Evolutionary conservation across 2,113 vertebrate species (phyloP).

Genomic region (Grantiella picta): DNA sequence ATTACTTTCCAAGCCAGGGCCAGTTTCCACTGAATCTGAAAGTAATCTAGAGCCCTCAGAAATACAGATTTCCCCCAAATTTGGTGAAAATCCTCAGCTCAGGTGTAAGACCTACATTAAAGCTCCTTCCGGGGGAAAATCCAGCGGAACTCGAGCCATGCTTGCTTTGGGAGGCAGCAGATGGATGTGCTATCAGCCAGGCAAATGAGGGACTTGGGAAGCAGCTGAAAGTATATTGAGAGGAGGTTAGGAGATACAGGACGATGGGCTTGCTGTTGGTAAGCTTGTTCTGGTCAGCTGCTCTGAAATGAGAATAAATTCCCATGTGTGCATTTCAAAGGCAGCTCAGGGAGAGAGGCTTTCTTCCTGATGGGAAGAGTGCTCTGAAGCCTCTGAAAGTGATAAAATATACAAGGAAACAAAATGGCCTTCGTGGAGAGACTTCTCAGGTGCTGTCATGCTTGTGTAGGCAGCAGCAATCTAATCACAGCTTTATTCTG

Average conservation of each 20-base stretch:
- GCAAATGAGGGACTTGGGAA: rapidly evolving
- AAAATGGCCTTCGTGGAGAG: not conserved
- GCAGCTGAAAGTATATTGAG: not conserved
- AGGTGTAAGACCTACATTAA: not conserved
- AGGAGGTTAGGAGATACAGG: not conserved
- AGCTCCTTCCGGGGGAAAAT: not conserved
- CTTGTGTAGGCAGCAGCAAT: not conserved
- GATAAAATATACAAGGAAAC: not conserved
- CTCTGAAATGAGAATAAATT: not conserved
- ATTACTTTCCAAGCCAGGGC: not conserved
- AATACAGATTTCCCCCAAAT: not conserved
- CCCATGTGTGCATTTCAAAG: not conserved
- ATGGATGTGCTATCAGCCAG: not conserved
- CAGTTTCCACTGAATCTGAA: not conserved
- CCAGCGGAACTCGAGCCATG: not conserved
- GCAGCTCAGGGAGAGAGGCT: not conserved
- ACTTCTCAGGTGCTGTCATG: not conserved
- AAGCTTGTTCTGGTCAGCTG: not conserved
- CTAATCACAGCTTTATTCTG: not conserved
- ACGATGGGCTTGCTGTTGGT: not conserved
- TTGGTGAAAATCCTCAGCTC: not conserved
- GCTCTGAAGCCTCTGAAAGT: not conserved
- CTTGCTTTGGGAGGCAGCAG: not conserved
- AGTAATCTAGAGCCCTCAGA: not conserved
- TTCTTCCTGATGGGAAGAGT: not conserved